Evolutionary conservation across 2,797 vertebrate genomes (phyloP).

Genomic region (Clarias pachynema): DNA sequence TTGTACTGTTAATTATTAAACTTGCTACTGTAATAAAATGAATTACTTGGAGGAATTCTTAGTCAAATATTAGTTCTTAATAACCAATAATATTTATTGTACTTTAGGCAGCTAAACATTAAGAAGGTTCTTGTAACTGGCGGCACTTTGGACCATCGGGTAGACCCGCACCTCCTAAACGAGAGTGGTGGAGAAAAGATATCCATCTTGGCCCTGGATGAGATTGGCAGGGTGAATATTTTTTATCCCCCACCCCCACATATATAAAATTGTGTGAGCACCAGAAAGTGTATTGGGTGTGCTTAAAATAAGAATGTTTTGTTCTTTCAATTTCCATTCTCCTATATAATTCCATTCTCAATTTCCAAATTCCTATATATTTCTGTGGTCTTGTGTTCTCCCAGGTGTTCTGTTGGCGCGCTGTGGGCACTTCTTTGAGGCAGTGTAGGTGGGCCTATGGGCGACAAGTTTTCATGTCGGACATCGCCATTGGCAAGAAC

Average conservation of each 20-base stretch:
- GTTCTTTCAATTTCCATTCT: background rate
- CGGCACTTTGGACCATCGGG: slow-evolving; percentile 88
- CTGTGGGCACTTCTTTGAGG: slow-evolving; percentile 81
- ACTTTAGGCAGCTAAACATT: slow-evolving; percentile 88
- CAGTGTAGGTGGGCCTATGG: slow-evolving; percentile 93
- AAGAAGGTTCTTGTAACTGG: slow-evolving; percentile 92
- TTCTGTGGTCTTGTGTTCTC: slow-evolving; percentile 19
- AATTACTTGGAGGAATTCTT: background rate
- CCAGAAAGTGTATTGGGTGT: background rate
- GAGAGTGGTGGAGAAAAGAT: slow-evolving; percentile 89
- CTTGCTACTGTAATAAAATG: background rate
- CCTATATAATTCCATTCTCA: no score
- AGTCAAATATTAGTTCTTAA: background rate
- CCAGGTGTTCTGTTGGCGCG: slow-evolving; percentile 95
- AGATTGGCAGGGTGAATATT: slow-evolving; percentile 87
- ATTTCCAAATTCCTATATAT: background rate
- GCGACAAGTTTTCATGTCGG: slow-evolving; percentile 93
- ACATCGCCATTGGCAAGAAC: slow-evolving; percentile 87
- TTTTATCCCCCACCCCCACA: no score
- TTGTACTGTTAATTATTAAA: background rate
- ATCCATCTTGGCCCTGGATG: slow-evolving; percentile 86
- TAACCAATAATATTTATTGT: background rate
- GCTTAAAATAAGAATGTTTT: background rate
- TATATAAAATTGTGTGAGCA: background rate
- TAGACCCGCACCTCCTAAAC: slow-evolving; percentile 85